Evolutionary conservation across 2,113 vertebrate genomes (phyloP).

Genomic region (Phyllostomus hastatus): DNA sequence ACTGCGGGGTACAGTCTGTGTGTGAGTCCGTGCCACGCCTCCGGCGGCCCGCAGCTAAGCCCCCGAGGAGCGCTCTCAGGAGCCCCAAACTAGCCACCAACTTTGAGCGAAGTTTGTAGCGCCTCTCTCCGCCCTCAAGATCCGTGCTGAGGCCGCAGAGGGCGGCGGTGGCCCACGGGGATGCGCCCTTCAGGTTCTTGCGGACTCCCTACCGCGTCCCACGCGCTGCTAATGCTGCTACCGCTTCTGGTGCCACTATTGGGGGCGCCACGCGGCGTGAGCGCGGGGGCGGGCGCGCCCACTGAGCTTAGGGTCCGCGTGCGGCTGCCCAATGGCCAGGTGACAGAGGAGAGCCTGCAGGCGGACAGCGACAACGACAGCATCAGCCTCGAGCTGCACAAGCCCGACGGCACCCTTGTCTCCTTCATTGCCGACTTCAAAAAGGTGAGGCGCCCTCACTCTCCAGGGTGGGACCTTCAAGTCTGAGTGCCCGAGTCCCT

Average conservation of each 20-base stretch:
- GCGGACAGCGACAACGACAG: conserved; percentile 92
- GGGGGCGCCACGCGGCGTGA: conserved; percentile 35
- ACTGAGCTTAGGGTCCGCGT: conserved; percentile 93
- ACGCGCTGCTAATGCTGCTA: conserved; percentile 45
- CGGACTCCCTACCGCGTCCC: conserved; percentile 2
- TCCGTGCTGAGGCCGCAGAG: conserved; percentile 33
- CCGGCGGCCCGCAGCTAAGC: neutral
- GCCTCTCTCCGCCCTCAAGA: neutral
- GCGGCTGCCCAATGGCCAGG: conserved; percentile 89
- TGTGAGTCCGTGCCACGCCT: conserved; percentile 22
- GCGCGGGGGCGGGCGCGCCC: conserved; percentile 18
- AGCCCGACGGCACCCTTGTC: conserved; percentile 91
- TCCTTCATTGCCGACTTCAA: conserved; percentile 93
- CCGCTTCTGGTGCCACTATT: conserved; percentile 39
- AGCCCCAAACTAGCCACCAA: neutral
- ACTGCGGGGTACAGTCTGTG: neutral
- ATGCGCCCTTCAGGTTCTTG: conserved; percentile 44
- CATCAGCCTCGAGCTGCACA: conserved; percentile 91
- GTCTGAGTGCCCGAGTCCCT: neutral
- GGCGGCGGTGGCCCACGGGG: conserved; percentile 30
- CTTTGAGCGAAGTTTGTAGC: conserved; percentile 34
- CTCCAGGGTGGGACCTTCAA: neutral
- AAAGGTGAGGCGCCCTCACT: conserved; percentile 84
- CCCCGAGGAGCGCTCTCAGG: neutral
- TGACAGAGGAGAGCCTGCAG: conserved; percentile 93